Evolutionary conservation across 1,140 invertebrate species (phyloP).

Genomic region (Lepidurus packardi): DNA sequence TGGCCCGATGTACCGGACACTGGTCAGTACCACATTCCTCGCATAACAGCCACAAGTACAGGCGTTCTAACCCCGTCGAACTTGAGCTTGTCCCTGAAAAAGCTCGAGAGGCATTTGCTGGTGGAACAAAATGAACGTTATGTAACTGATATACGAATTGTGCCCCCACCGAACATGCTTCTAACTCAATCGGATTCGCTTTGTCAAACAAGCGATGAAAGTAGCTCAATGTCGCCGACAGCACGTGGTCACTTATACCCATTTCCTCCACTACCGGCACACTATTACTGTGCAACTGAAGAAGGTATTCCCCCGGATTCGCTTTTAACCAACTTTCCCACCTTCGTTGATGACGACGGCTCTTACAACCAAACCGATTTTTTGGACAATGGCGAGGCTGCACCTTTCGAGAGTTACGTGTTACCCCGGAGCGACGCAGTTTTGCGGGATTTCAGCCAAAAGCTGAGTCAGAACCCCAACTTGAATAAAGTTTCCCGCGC

Average conservation of each 20-base stretch:
- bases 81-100: neutral
- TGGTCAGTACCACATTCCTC: neutral
- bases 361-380: neutral
- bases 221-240: conserved; percentile 24
- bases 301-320: neutral
- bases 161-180: neutral
- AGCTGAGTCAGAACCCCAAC: conserved; percentile 23
- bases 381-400: neutral
- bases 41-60: neutral
- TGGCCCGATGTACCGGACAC: neutral
- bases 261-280: conserved; percentile 21
- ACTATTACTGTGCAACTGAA: neutral
- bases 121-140: conserved; percentile 31
- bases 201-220: conserved; percentile 22
- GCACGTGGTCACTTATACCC: conserved; percentile 12
- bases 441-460: conserved; percentile 29
- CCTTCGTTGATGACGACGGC: neutral
- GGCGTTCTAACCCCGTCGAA: neutral
- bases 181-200: neutral
- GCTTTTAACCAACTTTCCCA: neutral
- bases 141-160: conserved; percentile 28
- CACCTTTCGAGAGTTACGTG: neutral
- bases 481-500: conserved; percentile 29
- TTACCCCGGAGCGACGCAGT: conserved; percentile 19
- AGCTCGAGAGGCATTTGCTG: neutral